phyloP scores from a whole-genome alignment of 2,888 invertebrate species.

The Trypoxylon attenuatum region DNA sequence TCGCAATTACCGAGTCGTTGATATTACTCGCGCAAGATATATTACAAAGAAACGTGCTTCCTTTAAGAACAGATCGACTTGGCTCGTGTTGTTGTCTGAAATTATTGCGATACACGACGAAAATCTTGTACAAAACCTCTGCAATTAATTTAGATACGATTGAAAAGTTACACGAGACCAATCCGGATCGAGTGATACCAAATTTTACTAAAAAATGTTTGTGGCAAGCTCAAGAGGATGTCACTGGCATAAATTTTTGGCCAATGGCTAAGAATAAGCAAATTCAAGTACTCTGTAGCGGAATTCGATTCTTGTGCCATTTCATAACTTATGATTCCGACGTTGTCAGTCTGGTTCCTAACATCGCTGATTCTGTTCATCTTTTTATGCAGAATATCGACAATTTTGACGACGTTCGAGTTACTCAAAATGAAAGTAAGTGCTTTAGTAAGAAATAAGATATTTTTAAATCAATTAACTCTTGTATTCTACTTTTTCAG shows the following conservation, averaged over 20 bases:
- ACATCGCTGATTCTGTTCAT: slow-evolving; percentile 64
- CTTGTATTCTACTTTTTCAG: slow-evolving; percentile 42
- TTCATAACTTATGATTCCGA: slow-evolving; percentile 65
- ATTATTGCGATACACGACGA: slow-evolving; percentile 60
- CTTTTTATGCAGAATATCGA: slow-evolving; percentile 61
- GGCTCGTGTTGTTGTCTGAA: slow-evolving; percentile 63
- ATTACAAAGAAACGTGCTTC: slow-evolving; percentile 57
- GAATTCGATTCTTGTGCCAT: slow-evolving; percentile 65
- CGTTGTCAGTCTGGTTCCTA: slow-evolving; percentile 60
- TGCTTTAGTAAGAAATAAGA: neutral
- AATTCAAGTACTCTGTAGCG: slow-evolving; percentile 57
- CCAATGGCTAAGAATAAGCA: slow-evolving; percentile 51
- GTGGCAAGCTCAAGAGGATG: slow-evolving; percentile 28
- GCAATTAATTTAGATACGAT: slow-evolving; percentile 47
- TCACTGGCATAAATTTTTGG: slow-evolving; percentile 56
- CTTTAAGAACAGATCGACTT: slow-evolving; percentile 54
- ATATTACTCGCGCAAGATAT: slow-evolving; percentile 57
- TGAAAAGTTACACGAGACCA: neutral
- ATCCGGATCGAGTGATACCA: slow-evolving; percentile 28
- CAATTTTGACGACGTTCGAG: slow-evolving; percentile 54
- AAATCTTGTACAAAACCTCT: slow-evolving; percentile 61
- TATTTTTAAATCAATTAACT: slow-evolving; percentile 9
- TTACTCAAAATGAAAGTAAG: slow-evolving; percentile 67
- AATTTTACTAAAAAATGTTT: slow-evolving; percentile 27
- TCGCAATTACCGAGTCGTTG: slow-evolving; percentile 60